Evolutionary conservation across 2,797 vertebrate genomes (phyloP).

Genomic region (Falco cherrug): DNA sequence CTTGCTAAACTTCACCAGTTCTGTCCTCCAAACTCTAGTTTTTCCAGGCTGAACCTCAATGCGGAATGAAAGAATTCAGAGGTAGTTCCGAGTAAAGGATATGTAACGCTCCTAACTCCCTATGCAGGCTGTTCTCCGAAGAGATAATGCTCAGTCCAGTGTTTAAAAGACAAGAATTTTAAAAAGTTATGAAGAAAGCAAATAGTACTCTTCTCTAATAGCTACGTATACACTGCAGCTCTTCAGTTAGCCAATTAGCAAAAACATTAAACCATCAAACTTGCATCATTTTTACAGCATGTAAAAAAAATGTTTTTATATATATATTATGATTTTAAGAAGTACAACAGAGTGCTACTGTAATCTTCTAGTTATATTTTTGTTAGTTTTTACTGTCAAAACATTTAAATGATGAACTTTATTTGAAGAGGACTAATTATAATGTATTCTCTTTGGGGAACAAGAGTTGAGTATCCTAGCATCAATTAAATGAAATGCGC

Average conservation of each 20-base stretch:
- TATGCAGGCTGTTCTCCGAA: background rate
- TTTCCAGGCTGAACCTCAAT: background rate
- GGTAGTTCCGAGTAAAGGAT: background rate
- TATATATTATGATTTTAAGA: background rate
- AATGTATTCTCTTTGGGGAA: background rate
- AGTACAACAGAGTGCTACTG: background rate
- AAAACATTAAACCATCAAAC: background rate
- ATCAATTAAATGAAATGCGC: conserved; percentile 15
- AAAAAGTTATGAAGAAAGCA: background rate
- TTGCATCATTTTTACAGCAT: background rate
- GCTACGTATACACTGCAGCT: background rate
- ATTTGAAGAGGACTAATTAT: conserved; percentile 30
- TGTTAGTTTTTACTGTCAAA: background rate
- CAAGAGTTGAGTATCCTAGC: conserved; percentile 6
- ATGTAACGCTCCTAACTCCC: background rate
- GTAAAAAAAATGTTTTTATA: background rate
- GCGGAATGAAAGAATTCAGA: background rate
- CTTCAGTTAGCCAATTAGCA: background rate
- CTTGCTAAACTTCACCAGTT: background rate
- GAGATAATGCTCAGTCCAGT: background rate
- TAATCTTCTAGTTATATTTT: background rate
- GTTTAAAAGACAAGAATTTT: background rate
- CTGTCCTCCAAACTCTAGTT: background rate
- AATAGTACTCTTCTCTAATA: background rate
- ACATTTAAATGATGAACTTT: conserved; percentile 3